Evolutionary conservation across 2,888 invertebrate species (phyloP).

Genomic region (Gari tellinella): DNA sequence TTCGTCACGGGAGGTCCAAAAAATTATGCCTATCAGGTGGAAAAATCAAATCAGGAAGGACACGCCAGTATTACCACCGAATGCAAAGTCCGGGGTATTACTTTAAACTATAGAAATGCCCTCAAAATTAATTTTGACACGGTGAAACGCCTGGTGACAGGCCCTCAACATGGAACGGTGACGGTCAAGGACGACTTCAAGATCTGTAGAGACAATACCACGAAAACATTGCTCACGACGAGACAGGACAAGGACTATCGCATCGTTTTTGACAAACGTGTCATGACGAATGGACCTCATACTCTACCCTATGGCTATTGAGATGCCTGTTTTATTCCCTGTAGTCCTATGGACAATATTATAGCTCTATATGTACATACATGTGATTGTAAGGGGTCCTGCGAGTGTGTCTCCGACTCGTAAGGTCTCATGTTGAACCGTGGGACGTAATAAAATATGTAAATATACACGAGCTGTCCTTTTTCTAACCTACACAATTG

Average conservation of each 20-base stretch:
- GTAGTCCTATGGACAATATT: too few species aligned
- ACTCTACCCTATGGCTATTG: conserved; percentile 36
- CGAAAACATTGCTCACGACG: conserved; percentile 1
- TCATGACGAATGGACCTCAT: conserved; percentile 11
- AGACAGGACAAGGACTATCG: conserved; percentile 24
- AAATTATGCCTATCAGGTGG: conserved; percentile 74
- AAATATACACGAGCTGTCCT: too few species aligned
- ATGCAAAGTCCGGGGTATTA: conserved; percentile 32
- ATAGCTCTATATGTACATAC: too few species aligned
- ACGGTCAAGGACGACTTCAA: conserved; percentile 16
- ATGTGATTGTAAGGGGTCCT: too few species aligned
- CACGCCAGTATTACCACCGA: neutral
- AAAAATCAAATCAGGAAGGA: conserved; percentile 32
- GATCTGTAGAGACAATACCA: conserved; percentile 20
- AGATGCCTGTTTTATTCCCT: too few species aligned
- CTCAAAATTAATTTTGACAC: conserved; percentile 19
- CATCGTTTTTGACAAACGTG: conserved; percentile 41
- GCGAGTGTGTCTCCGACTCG: too few species aligned
- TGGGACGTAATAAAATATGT: too few species aligned
- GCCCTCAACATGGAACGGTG: too few species aligned
- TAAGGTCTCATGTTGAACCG: too few species aligned
- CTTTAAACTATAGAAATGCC: conserved; percentile 22
- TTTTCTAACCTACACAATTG: too few species aligned
- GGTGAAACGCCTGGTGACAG: conserved; percentile 6
- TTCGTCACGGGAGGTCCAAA: conserved; percentile 83